Percentiles rank a stretch among this genome's conserved stretches.
Conservation (phyloP, 2,888 invertebrate species). For the Rhamphomyia laevipes region DNA sequence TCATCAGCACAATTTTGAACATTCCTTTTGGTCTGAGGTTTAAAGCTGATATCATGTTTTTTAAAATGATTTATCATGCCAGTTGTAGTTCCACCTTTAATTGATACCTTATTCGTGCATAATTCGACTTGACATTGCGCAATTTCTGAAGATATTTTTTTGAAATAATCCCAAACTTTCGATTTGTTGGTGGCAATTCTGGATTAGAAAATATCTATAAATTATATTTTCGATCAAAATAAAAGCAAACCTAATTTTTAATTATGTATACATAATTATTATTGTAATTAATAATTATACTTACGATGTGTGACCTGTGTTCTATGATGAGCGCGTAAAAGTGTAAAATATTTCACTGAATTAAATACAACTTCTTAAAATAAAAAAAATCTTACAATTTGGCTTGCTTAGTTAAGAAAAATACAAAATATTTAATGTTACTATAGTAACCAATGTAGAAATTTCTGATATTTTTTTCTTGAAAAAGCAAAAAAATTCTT, state of each 20-base stretch:
- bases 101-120: not conserved
- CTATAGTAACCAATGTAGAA: not conserved
- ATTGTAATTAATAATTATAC: not conserved
- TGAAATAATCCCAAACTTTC: constrained; percentile 3
- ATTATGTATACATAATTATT: not conserved
- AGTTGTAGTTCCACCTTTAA: constrained; percentile 1
- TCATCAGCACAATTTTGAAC: not conserved
- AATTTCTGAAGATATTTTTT: not conserved
- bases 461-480: not conserved
- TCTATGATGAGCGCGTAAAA: not conserved
- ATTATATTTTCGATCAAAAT: not conserved
- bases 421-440: not conserved
- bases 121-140: not conserved
- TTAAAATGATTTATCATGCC: constrained; percentile 2
- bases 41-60: not conserved
- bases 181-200: constrained; percentile 1
- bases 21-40: not conserved
- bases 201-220: not conserved
- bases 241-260: not conserved
- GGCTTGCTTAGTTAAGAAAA: not conserved
- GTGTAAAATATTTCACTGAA: not conserved
- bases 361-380: not conserved
- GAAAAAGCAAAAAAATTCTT: not conserved
- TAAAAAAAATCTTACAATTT: not conserved
- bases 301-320: too few species aligned